Conservation (phyloP, 1,140 invertebrate genomes). For the Hyposmocoma kahamanoa region DNA sequence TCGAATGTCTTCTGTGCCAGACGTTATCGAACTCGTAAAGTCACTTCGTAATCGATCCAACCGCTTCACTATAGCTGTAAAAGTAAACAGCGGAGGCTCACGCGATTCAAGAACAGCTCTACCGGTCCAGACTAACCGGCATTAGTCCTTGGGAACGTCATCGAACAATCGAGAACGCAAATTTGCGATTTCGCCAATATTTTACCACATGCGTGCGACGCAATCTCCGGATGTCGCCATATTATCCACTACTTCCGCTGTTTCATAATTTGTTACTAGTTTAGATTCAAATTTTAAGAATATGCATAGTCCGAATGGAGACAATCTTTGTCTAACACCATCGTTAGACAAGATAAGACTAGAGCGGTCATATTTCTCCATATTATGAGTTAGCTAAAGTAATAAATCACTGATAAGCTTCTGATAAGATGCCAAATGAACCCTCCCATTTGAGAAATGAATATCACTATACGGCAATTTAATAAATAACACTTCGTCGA, state of each 20-base stretch:
- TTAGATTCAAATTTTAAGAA: no score
- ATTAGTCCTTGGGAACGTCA: slow-evolving; percentile 4
- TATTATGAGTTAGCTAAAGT: not conserved
- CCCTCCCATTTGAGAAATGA: no score
- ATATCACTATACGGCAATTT: no score
- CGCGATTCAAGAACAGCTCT: slow-evolving; percentile 18
- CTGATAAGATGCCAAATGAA: no score
- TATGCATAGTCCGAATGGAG: no score
- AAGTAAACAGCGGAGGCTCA: slow-evolving; percentile 21
- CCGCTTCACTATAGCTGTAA: slow-evolving; percentile 24
- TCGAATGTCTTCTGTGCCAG: slow-evolving; percentile 5
- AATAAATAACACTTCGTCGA: no score
- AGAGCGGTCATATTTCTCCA: not conserved
- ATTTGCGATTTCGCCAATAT: not conserved
- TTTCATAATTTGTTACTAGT: no score
- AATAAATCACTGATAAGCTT: slow-evolving; percentile 4
- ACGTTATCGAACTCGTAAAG: slow-evolving; percentile 33
- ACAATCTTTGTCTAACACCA: no score
- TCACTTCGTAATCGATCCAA: slow-evolving; percentile 28
- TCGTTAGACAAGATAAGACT: no score
- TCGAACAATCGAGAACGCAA: slow-evolving; percentile 8
- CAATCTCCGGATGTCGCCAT: not conserved
- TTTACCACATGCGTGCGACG: not conserved
- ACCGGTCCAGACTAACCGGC: not conserved
- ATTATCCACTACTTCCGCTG: no score